Evolutionary conservation across 2,797 vertebrate genomes (phyloP).

Genomic region (Neostethus bicornis): DNA sequence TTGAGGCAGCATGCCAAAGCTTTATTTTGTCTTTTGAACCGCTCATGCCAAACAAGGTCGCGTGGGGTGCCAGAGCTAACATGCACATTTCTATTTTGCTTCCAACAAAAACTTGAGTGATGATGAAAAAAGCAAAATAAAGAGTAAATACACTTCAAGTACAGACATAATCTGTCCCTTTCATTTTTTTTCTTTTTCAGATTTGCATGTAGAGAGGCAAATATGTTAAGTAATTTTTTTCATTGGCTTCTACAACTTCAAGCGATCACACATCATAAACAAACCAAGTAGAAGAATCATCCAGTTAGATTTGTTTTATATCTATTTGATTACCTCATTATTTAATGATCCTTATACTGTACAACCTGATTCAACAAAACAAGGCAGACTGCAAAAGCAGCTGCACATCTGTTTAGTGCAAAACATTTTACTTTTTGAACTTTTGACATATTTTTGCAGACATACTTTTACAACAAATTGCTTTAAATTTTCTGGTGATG

Average conservation of each 20-base stretch:
- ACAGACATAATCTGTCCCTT: background rate
- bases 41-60: too few relatives aligned
- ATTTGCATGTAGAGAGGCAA: too few relatives aligned
- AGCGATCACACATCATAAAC: constrained; percentile 5
- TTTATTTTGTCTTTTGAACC: too few relatives aligned
- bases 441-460: too few relatives aligned
- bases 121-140: constrained; percentile 7
- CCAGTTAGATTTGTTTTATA: too few relatives aligned
- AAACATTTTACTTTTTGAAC: too few relatives aligned
- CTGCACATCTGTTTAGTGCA: too few relatives aligned
- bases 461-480: background rate
- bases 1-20: constrained; percentile 6
- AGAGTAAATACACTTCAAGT: constrained; percentile 12
- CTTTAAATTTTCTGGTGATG: background rate
- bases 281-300: constrained; percentile 1
- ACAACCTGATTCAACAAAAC: background rate
- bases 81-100: constrained; percentile 19
- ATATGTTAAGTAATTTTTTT: too few relatives aligned
- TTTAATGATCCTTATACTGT: too few relatives aligned
- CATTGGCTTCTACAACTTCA: constrained; percentile 25
- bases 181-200: constrained; percentile 2
- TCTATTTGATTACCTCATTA: too few relatives aligned
- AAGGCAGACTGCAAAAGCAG: too few relatives aligned
- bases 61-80: too few relatives aligned
- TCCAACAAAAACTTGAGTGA: constrained; percentile 9